A percentile compares a stretch with the other conserved stretches of the same genome.
Evolutionary conservation across 1,140 invertebrate genomes (phyloP).

Genomic region (Solenopsis invicta): DNA sequence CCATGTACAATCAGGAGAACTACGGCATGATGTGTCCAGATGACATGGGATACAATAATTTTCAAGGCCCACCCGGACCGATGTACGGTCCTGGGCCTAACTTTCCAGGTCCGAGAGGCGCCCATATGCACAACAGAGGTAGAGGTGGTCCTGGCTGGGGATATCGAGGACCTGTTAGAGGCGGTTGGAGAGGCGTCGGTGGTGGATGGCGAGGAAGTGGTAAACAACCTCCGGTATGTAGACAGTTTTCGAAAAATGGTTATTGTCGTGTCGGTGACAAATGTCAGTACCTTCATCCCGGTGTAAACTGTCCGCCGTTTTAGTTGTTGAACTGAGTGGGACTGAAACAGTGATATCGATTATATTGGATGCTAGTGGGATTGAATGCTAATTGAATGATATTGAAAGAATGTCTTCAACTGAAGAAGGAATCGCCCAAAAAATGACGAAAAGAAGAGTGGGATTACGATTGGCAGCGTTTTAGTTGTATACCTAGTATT

Average conservation of each 20-base stretch:
- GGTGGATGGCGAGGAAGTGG: constrained; percentile 85
- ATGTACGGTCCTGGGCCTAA: constrained; percentile 82
- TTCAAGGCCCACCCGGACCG: constrained; percentile 82
- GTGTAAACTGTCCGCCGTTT: constrained; percentile 89
- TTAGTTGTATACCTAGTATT: too few relatives aligned
- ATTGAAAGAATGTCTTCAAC: background rate
- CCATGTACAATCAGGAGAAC: constrained; percentile 87
- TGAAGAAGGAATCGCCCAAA: background rate
- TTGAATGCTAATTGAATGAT: background rate
- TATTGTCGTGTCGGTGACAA: constrained; percentile 92
- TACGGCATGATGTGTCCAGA: constrained; percentile 81
- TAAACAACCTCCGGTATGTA: constrained; percentile 88
- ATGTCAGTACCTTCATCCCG: constrained; percentile 93
- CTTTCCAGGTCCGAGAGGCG: constrained; percentile 85
- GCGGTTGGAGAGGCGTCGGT: constrained; percentile 86
- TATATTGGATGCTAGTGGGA: background rate
- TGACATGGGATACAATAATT: constrained; percentile 83
- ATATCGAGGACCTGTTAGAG: constrained; percentile 78
- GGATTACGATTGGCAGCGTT: background rate
- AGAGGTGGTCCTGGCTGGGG: constrained; percentile 83
- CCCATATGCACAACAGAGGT: constrained; percentile 87
- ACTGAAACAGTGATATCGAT: background rate
- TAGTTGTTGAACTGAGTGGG: constrained; percentile 61
- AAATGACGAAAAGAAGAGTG: background rate
- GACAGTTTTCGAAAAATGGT: constrained; percentile 92